These are phyloP conservation scores for Molorchus minor DNA, from an alignment of 2,888 invertebrate genomes.

Conservation along the genomic window DNA sequence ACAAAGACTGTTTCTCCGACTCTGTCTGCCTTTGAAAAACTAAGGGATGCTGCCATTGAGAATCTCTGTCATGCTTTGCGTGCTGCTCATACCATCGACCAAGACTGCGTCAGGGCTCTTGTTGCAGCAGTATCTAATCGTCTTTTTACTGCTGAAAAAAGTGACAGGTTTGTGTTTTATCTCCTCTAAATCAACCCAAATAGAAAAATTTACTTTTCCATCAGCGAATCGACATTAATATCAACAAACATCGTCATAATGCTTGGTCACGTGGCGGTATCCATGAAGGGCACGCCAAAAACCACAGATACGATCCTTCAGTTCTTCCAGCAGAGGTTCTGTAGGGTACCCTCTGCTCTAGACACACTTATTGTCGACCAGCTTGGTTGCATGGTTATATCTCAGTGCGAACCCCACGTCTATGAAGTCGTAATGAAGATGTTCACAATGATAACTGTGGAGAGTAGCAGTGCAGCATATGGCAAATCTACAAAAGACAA, in stretches of 20 bases:
- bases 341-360: conserved; percentile 89
- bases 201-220: conserved; percentile 1
- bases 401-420: conserved; percentile 83
- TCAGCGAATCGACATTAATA: conserved; percentile 88
- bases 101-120: conserved; percentile 93
- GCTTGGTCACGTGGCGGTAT: conserved; percentile 96
- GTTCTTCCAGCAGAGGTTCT: conserved; percentile 96
- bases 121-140: conserved; percentile 96
- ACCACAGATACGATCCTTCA: conserved; percentile 95
- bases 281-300: conserved; percentile 90
- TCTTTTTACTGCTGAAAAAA: conserved; percentile 91
- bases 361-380: conserved; percentile 97
- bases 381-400: conserved; percentile 97
- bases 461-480: conserved; percentile 84
- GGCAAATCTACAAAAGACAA: conserved; percentile 70
- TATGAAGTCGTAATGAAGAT: conserved; percentile 98
- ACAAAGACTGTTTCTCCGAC: conserved; percentile 67
- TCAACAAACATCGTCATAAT: conserved; percentile 97
- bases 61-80: conserved; percentile 93
- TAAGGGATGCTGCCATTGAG: conserved; percentile 94
- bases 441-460: conserved; percentile 95
- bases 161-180: conserved; percentile 79
- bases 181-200: too few species aligned
- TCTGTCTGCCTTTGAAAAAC: conserved; percentile 84
- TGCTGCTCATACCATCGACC: conserved; percentile 88